Evolutionary conservation across 2,113 vertebrate genomes (phyloP).

Genomic region (Phyllostomus discolor): DNA sequence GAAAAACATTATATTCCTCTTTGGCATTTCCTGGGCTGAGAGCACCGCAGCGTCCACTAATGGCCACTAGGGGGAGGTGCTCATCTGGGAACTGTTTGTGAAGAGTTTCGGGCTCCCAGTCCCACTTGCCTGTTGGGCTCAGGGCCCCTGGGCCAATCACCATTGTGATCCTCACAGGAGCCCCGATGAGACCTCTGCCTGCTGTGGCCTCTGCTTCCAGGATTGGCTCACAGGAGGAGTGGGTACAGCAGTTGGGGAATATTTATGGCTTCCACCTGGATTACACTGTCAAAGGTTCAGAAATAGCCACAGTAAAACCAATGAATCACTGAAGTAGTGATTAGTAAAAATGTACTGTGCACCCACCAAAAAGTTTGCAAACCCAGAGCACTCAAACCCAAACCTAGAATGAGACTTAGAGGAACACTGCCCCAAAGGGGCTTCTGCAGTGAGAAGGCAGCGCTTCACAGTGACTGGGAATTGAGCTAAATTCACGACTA

Average conservation of each 20-base stretch:
- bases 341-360: not conserved
- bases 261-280: not conserved
- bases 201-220: not conserved
- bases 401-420: not conserved
- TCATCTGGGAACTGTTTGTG: not conserved
- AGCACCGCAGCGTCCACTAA: not conserved
- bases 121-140: accelerated
- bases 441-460: not conserved
- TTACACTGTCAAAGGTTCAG: not conserved
- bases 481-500: not conserved
- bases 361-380: not conserved
- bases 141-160: not conserved
- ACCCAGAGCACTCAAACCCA: not conserved
- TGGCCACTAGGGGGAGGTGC: not conserved
- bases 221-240: not conserved
- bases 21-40: not conserved
- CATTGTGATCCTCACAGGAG: not conserved
- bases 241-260: not conserved
- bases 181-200: not conserved
- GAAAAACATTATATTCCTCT: not conserved
- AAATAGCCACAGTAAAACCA: not conserved
- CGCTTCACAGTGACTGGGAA: not conserved
- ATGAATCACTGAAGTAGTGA: not conserved
- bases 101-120: accelerated
- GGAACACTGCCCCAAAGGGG: not conserved